phyloP scores from a whole-genome alignment of 1,140 invertebrate genomes.

The Grapholita molesta region DNA sequence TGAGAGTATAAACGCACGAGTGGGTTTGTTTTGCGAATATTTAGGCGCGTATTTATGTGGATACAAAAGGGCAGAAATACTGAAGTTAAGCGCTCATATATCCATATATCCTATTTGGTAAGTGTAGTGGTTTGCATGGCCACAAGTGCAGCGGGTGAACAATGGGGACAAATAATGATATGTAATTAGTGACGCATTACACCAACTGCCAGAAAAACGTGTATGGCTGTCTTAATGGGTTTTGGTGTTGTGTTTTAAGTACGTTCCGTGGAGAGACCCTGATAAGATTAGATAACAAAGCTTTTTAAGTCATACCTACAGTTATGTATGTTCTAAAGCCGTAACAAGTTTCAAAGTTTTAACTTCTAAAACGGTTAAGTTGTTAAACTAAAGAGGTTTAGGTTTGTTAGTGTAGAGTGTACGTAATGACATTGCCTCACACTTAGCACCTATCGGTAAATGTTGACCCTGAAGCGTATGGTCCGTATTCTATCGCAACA shows the following conservation, averaged over 20 bases:
- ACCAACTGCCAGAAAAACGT: conserved; percentile 32
- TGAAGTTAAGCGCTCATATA: not conserved
- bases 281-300: conserved; percentile 8
- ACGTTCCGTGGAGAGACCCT: not conserved
- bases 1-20: conserved; percentile 21
- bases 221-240: not conserved
- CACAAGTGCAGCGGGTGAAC: conserved; percentile 24
- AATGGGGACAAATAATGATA: conserved; percentile 35
- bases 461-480: conserved; percentile 44
- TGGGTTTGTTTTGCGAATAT: conserved; percentile 42
- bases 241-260: conserved; percentile 1
- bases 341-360: not conserved
- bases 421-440: not conserved
- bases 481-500: conserved; percentile 47
- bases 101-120: conserved; percentile 1
- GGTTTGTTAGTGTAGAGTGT: not conserved
- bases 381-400: no score
- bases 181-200: conserved; percentile 43
- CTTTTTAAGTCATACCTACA: not conserved
- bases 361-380: not conserved
- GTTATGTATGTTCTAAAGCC: not conserved
- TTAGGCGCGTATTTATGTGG: not conserved
- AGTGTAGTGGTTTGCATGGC: conserved; percentile 21
- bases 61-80: not conserved
- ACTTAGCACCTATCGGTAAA: not conserved